Percentiles rank a stretch among this genome's conserved stretches.
Conservation (phyloP, 2,888 invertebrate genomes). For the Lottia scabra region DNA sequence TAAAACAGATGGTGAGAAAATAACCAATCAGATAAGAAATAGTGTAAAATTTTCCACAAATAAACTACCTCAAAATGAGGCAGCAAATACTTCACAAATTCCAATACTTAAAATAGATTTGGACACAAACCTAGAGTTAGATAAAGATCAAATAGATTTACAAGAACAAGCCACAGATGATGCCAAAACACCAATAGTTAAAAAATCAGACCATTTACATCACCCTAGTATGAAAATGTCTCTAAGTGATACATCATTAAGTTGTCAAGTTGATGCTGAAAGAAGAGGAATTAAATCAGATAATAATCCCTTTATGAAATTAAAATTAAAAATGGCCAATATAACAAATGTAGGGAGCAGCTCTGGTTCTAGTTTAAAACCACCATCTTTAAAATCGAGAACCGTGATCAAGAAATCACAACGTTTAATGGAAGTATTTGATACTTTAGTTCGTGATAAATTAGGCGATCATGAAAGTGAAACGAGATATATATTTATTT, state of each 20-base stretch:
- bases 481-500: conserved; percentile 55
- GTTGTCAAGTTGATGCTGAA: background rate
- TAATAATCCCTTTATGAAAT: conserved; percentile 33
- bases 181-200: background rate
- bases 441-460: conserved; percentile 45
- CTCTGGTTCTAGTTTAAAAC: background rate
- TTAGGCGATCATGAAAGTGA: conserved; percentile 43
- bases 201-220: conserved; percentile 27
- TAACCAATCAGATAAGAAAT: background rate
- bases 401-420: conserved; percentile 49
- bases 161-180: background rate
- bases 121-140: background rate
- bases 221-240: conserved; percentile 54
- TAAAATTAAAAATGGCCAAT: conserved; percentile 36
- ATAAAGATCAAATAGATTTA: background rate
- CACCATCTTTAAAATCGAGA: background rate
- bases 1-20: background rate
- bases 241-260: conserved; percentile 51
- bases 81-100: background rate
- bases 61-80: background rate
- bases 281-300: conserved; percentile 15
- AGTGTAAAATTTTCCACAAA: background rate
- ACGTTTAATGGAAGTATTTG: conserved; percentile 49
- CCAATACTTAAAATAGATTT: conserved; percentile 1
- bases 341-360: conserved; percentile 29